phyloP scores from a whole-genome alignment of 2,113 vertebrate genomes.

The Stictonetta naevosa region DNA sequence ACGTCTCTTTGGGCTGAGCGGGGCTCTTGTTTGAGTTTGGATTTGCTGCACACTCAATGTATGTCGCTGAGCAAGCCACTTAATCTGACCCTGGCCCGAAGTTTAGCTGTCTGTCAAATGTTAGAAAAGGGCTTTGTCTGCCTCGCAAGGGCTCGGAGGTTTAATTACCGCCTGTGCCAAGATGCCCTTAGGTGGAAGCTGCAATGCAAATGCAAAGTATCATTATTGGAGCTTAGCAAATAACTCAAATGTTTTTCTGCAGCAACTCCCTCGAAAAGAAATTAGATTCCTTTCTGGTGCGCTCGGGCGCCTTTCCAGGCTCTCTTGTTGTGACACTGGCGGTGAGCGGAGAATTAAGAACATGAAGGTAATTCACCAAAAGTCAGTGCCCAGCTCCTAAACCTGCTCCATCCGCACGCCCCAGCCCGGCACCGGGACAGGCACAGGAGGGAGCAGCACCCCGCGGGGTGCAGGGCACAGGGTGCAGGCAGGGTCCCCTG shows the following conservation, averaged over 20 bases:
- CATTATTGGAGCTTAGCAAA: slow-evolving; percentile 68
- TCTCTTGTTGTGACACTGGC: slow-evolving; percentile 50
- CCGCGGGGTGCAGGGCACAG: not conserved
- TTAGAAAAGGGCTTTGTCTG: slow-evolving; percentile 69
- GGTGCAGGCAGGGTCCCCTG: not conserved
- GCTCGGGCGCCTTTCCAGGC: slow-evolving; percentile 42
- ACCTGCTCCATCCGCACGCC: not conserved
- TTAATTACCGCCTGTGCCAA: slow-evolving; percentile 66
- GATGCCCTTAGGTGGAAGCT: slow-evolving; percentile 72
- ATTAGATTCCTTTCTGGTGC: slow-evolving; percentile 63
- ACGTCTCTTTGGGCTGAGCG: slow-evolving; percentile 33
- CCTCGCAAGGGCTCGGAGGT: slow-evolving; percentile 45
- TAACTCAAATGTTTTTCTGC: slow-evolving; percentile 72
- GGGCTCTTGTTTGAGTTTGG: slow-evolving; percentile 67
- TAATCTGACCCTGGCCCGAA: slow-evolving; percentile 71
- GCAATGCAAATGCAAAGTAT: slow-evolving; percentile 72
- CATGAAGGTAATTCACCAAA: slow-evolving; percentile 54
- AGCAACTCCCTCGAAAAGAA: slow-evolving; percentile 61
- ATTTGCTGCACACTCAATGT: slow-evolving; percentile 65
- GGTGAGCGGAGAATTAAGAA: not conserved
- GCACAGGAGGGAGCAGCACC: not conserved
- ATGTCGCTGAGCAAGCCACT: slow-evolving; percentile 59
- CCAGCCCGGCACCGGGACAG: fast-evolving
- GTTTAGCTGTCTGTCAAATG: slow-evolving; percentile 73
- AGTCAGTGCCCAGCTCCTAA: slow-evolving; percentile 42